These are phyloP conservation scores for Lysandra bellargus DNA, from an alignment of 2,888 invertebrate genomes.

Conservation along the genomic window DNA sequence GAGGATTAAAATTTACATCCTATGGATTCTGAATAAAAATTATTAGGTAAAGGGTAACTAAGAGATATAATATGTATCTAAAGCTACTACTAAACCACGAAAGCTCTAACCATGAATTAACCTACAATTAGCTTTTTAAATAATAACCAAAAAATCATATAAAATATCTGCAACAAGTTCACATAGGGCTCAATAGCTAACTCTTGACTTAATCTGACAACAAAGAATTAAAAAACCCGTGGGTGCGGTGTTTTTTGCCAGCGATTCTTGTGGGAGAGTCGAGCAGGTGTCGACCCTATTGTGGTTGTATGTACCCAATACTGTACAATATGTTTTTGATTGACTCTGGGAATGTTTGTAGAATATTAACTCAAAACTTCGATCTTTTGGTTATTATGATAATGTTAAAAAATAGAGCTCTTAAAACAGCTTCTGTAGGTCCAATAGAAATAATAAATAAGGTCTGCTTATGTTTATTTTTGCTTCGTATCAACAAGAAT, in stretches of 20 bases:
- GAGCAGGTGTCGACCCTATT: neutral
- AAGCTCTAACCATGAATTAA: neutral
- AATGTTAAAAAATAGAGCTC: neutral
- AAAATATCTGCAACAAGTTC: neutral
- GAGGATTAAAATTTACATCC: too few species aligned
- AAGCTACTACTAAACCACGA: neutral
- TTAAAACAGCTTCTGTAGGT: neutral
- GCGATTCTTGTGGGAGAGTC: conserved; percentile 18
- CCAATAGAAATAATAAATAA: neutral
- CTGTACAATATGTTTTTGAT: conserved; percentile 19
- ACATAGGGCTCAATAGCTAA: conserved; percentile 9
- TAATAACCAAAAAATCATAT: neutral
- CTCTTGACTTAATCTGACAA: conserved; percentile 21
- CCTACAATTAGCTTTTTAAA: neutral
- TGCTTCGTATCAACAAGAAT: neutral
- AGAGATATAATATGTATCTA: too few species aligned
- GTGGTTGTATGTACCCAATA: neutral
- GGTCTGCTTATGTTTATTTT: neutral
- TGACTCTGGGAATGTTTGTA: conserved; percentile 8
- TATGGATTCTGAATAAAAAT: too few species aligned
- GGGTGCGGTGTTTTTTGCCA: conserved; percentile 14
- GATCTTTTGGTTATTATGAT: neutral
- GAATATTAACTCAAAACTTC: neutral
- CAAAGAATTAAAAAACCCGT: neutral
- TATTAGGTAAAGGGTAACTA: too few species aligned